Evolutionary conservation across 92 coral and sea anemone genomes (phyloP).

Genomic region (Porites divaricata): DNA sequence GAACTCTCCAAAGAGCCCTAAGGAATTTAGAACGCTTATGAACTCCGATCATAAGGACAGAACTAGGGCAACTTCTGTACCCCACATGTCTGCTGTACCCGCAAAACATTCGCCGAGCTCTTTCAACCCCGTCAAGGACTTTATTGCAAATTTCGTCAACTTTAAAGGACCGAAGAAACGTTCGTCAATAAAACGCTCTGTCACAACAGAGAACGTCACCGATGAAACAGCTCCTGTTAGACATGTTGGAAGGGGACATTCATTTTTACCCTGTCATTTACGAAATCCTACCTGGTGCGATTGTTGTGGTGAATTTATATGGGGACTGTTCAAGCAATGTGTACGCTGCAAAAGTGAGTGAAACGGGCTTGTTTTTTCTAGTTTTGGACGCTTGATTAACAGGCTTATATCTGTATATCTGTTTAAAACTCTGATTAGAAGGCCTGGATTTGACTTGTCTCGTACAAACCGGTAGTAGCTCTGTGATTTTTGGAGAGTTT

Average conservation of each 20-base stretch:
- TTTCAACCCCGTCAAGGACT: slow-evolving; percentile 88
- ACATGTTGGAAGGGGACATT: slow-evolving; percentile 86
- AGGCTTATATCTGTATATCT: not conserved
- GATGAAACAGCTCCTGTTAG: slow-evolving; percentile 67
- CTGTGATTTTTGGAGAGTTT: not conserved
- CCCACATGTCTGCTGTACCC: slow-evolving; percentile 61
- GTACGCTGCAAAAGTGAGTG: slow-evolving; percentile 98
- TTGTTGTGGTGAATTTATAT: slow-evolving; percentile 95
- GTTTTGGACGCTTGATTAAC: not conserved
- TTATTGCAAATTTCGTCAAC: slow-evolving; percentile 84
- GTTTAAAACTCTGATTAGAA: not conserved
- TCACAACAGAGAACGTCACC: slow-evolving; percentile 69
- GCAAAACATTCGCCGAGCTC: slow-evolving; percentile 39
- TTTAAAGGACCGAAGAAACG: slow-evolving; percentile 83
- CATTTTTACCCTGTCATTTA: slow-evolving; percentile 76
- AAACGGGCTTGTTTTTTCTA: not conserved
- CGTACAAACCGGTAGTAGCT: not conserved
- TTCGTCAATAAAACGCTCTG: slow-evolving; percentile 51
- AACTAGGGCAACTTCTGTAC: slow-evolving; percentile 67
- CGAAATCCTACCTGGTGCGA: slow-evolving; percentile 99
- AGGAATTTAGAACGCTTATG: slow-evolving; percentile 7
- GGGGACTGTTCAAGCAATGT: slow-evolving; percentile 96
- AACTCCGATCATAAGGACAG: slow-evolving; percentile 17
- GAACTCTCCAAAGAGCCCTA: not conserved
- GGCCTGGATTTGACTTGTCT: not conserved